Base-by-base conservation (phyloP, 2,113 vertebrate genomes). In the Nyctibius bracteatus region DNA sequence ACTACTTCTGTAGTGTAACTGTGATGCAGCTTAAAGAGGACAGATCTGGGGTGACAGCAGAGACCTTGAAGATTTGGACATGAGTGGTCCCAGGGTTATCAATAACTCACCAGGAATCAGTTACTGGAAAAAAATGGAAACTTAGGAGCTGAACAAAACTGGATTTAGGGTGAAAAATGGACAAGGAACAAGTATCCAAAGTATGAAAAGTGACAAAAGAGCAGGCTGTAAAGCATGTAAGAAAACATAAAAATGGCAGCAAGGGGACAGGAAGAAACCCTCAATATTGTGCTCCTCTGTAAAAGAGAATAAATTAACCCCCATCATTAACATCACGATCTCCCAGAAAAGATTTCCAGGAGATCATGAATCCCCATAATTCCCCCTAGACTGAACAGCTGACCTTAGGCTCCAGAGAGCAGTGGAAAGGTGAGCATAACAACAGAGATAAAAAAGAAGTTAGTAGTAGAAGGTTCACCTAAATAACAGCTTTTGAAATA, bases 101-200 rank as follows among this genome's bases (percentile, higher is more conserved):
- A 71, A 6, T 58, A 73, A 25, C 11, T 66, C 27, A 52, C 7
- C 21, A 59, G 14, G 31, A 55, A 77, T 20, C 23, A 18, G 12
- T 15, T 59, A 46, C 62, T 54, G 13, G 22, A 46, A 68, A 54
- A 47, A 44, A 43, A 37, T 2, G 10, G 6, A 62, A 66, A 62
- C 24, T 87, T 39, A 63, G 20, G 16, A 72, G 27, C 2, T 35
- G 30, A 4, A 49, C 9, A 57, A 71, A 81, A 54, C 3, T 39
- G 17, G 10, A 59, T 61, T 59, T 47, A 11, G 6, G 17, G 17
- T 3, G 0, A 1, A 8, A 21, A 46, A 39, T 11, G 4, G 5
- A 37, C 18, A 55, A 63, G 8, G 23, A 67, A 35, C 3, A 68
- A 65, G 15, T 12, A 43, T 13, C 9, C 10, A 61, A n/a, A 0